Base-by-base conservation (phyloP, 2,888 invertebrate species). In the Celastrina argiolus region DNA sequence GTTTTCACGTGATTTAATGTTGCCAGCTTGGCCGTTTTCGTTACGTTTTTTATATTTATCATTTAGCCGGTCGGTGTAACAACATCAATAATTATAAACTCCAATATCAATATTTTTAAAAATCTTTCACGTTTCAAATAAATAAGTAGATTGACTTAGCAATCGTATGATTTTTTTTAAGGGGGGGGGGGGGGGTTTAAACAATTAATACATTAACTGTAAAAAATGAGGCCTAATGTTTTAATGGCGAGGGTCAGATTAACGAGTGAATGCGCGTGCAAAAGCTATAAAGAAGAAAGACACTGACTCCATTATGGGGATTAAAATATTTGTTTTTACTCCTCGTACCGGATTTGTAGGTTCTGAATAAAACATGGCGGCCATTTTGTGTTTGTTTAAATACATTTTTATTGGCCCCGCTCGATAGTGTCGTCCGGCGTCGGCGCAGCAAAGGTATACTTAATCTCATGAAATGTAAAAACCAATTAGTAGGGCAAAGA, bases 241-340 rank as follows among this genome's bases (percentile, higher is more conserved):
- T n/a, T n/a, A n/a, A n/a, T n/a, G 31, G 7, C 5, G 31, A 31
- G 7, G 7, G 31, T 1, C 7, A 31, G 31, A 31, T 31, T 31
- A n/a, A 16, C 22, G 22, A 22, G 22, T 26, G 26, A 51, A 51
- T 22, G 22, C 51, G 1, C 51, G 26, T 10, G 16, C 22, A 7
- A 51, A 51, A 51, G 51, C 18, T 8, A 31, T 59, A 28, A 42
- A 65, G 16, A 80, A 80, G 84, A 84, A 85, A 83, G 81, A 78
- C 78, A 74, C 76, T 68, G 81, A 76, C 84, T 86, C 87, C 88
- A 89, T 89, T 87, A 88, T 88, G 86, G 85, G 88, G 87, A 89
- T 89, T 86, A 88, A 88, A 88, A 89, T 61, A 88, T 89, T 88
- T 87, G 78, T 81, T 75, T 75, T 80, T 78, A 87, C 85, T 88